Evolutionary conservation across 2,797 vertebrate species (phyloP).

Genomic region (Hafferia zeledoni): DNA sequence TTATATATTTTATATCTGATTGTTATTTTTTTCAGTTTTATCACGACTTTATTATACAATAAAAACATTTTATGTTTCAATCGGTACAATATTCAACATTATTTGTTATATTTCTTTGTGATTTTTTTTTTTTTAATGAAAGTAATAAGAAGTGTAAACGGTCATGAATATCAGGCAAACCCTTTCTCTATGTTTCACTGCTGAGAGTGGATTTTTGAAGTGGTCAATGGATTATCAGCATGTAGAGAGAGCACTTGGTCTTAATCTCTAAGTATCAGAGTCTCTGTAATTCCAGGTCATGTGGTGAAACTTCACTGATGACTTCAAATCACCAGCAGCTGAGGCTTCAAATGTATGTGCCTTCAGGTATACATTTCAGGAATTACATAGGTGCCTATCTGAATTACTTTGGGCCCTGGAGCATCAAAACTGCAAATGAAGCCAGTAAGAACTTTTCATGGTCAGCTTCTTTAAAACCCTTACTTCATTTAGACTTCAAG

Average conservation of each 20-base stretch:
- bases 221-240: background rate
- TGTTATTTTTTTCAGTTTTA: background rate
- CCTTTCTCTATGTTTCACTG: background rate
- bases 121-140: background rate
- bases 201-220: background rate
- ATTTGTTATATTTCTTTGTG: background rate
- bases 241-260: background rate
- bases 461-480: background rate
- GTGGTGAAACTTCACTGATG: background rate
- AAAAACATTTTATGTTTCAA: background rate
- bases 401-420: background rate
- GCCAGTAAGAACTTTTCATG: background rate
- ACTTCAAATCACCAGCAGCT: background rate
- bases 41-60: background rate
- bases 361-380: background rate
- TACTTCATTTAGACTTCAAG: background rate
- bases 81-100: background rate
- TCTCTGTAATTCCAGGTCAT: background rate
- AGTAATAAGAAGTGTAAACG: background rate
- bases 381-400: background rate
- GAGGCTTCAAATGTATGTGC: background rate
- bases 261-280: background rate
- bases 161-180: background rate
- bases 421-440: background rate
- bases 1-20: background rate